Evolutionary conservation across 2,113 vertebrate species (phyloP).

Genomic region (Corvus cornix): DNA sequence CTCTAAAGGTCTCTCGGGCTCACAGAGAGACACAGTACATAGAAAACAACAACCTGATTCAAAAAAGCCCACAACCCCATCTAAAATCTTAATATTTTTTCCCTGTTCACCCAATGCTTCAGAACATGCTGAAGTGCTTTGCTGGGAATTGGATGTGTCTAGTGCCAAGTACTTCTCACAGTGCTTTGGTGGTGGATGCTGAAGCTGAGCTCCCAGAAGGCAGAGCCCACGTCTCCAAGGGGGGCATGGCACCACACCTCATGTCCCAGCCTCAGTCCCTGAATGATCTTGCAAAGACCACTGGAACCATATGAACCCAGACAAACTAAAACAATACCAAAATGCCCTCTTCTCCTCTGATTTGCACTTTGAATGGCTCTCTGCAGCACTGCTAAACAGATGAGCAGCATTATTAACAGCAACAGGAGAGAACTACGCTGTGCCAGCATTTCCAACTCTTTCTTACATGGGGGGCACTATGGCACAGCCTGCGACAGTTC

Average conservation of each 20-base stretch:
- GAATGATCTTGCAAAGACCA: background rate
- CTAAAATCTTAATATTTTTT: background rate
- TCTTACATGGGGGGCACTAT: background rate
- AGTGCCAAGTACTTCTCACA: background rate
- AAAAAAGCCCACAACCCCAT: background rate
- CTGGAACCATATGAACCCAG: background rate
- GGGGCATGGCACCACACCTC: rapidly evolving
- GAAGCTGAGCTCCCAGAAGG: background rate
- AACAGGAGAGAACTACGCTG: background rate
- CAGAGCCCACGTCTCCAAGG: background rate
- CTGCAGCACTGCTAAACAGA: background rate
- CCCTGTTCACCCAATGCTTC: background rate
- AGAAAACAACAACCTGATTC: background rate
- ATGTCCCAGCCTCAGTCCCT: background rate
- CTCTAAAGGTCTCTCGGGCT: background rate
- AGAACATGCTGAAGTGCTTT: background rate
- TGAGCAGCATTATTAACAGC: background rate
- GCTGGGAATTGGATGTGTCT: background rate
- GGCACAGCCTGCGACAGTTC: background rate
- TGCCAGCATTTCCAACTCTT: rapidly evolving
- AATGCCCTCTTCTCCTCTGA: background rate
- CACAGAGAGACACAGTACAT: background rate
- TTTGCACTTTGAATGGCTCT: background rate
- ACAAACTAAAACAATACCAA: background rate
- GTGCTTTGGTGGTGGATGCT: background rate